Base-by-base conservation (phyloP, 2,888 invertebrate genomes). In the Calephelis perditalis region DNA sequence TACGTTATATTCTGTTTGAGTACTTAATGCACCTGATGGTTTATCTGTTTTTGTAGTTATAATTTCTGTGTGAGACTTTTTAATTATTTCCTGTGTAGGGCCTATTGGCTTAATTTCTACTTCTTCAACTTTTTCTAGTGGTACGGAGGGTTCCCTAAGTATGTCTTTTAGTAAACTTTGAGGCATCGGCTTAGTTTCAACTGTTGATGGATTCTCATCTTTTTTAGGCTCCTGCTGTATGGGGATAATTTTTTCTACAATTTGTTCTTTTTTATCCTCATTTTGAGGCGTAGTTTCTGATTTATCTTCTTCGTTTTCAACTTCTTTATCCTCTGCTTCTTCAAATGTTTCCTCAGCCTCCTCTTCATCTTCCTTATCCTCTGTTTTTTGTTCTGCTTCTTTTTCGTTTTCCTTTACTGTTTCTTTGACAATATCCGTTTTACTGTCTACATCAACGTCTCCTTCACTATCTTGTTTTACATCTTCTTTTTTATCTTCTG, bases 21-120 rank as follows among this genome's bases (percentile, higher is more conserved):
- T 83, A 64, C 82, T 84, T 3, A 84, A 68, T 46, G 82, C 75
- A 12, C 81, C 79, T 36, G 73, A 63, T 9, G 86, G 81, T 57
- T 78, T 75, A 6, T 81, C 81, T 15, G 76, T 73, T 43, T 77
- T 74, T 57, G 76, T 84, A 6, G 78, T 84, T 36, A 82, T 83
- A 6, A 87, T 88, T 81, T 89, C 87, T 43, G 89, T 89, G 46
- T 79, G 82, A 9, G 85, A 76, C 71, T 86, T 89, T 7, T 84
- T 82, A 47, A 86, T 75, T 5, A 82, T 72, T 69, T 82, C 82
- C n/a, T 75, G 71, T 9, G 77, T 74, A 57, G 82, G 77, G 15
- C 83, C 82, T 56, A 90, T 87, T 1, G 91, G 89, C 64, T 89
- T 91, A 35, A 91, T 90, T 76, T 90, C 90, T 49, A 89, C 76